These are phyloP conservation scores for Drosophila meridionalis DNA, from an alignment of 2,888 invertebrate species.

Conservation along the genomic window DNA sequence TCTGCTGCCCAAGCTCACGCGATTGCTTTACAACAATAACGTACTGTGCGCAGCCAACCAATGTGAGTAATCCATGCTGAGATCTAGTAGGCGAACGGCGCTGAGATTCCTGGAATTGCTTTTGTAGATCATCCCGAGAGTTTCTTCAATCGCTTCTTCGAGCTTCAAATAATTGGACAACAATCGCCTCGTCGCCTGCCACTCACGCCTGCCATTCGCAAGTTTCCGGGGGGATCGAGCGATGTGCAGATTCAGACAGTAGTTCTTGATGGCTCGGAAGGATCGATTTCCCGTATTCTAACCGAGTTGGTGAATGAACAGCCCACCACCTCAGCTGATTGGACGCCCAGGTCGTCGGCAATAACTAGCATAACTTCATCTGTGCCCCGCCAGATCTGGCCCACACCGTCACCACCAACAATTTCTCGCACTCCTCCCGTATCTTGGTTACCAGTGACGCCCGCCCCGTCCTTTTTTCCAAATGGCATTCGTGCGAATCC, in stretches of 20 bases:
- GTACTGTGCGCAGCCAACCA: conserved; percentile 48
- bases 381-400: background rate
- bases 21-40: conserved; percentile 41
- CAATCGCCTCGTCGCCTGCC: background rate
- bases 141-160: conserved; percentile 59
- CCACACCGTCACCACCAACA: background rate
- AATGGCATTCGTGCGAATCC: background rate
- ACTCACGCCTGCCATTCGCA: background rate
- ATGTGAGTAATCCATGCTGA: conserved; percentile 55
- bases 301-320: conserved; percentile 5
- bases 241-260: conserved; percentile 37
- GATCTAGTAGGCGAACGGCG: background rate
- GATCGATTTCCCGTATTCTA: background rate
- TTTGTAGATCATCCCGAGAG: conserved; percentile 42
- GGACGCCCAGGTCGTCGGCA: background rate
- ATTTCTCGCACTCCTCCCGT: background rate
- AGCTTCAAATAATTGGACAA: conserved; percentile 3
- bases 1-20: conserved; percentile 57
- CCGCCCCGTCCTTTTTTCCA: background rate
- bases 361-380: background rate
- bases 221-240: conserved; percentile 8
- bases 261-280: conserved; percentile 11
- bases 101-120: background rate
- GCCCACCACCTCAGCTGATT: background rate
- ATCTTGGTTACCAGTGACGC: conserved; percentile 6